phyloP scores from a whole-genome alignment of 2,113 vertebrate species.

The Microcebus lehilahytsara region DNA sequence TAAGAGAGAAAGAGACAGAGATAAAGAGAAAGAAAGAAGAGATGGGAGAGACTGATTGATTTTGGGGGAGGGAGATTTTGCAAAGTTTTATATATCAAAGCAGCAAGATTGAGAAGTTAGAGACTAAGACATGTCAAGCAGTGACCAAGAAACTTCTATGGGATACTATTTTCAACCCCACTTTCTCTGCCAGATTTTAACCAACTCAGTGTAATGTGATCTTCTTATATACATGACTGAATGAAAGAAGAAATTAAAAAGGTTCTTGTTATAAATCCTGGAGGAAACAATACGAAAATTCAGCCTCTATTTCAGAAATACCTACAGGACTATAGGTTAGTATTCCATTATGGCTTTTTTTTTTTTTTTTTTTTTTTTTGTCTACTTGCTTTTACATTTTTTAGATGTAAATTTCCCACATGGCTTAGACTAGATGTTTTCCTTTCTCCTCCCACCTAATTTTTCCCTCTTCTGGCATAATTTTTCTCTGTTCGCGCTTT shows the following conservation, averaged over 20 bases:
- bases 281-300: not conserved
- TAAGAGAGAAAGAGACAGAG: not conserved
- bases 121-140: not conserved
- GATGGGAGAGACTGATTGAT: not conserved
- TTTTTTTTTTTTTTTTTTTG: no score
- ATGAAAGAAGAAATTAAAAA: not conserved
- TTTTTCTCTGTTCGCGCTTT: not conserved
- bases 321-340: not conserved
- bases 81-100: not conserved
- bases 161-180: not conserved
- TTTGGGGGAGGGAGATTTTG: not conserved
- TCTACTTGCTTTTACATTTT: not conserved
- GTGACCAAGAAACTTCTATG: not conserved
- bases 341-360: not conserved
- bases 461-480: not conserved
- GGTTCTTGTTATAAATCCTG: not conserved
- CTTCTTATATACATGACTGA: not conserved
- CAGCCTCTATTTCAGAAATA: constrained; percentile 25
- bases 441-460: not conserved
- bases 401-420: not conserved
- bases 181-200: constrained; percentile 11
- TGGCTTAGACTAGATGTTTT: not conserved
- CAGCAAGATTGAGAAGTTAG: not conserved
- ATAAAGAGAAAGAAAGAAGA: not conserved
- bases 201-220: not conserved